Conservation (phyloP, 2,113 vertebrate species). For the Ranitomeya variabilis region DNA sequence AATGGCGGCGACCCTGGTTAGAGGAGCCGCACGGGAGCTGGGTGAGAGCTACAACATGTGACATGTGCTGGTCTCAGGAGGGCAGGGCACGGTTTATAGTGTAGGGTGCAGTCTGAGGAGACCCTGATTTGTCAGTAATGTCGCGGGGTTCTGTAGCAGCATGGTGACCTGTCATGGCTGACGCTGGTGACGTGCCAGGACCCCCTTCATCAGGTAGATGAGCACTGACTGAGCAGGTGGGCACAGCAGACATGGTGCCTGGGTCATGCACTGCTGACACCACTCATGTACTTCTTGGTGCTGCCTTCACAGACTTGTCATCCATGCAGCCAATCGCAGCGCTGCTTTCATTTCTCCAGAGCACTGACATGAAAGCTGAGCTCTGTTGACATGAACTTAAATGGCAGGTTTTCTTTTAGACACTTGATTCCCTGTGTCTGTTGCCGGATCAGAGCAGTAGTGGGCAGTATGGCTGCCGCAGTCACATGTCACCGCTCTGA, state of each 20-base stretch:
- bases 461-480: no score
- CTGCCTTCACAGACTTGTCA: background rate
- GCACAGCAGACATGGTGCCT: background rate
- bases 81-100: background rate
- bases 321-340: background rate
- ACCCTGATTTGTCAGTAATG: background rate
- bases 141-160: background rate
- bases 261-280: no score
- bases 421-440: no score
- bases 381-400: background rate
- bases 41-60: constrained; percentile 6
- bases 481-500: no score
- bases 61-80: background rate
- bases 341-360: background rate
- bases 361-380: background rate
- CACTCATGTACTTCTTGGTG: background rate
- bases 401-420: no score
- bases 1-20: constrained; percentile 41
- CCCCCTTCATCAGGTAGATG: no score
- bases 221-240: background rate
- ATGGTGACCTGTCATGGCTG: background rate
- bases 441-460: no score
- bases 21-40: constrained; percentile 27
- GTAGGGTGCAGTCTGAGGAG: background rate
- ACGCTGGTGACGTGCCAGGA: background rate